Percentiles rank a stretch among this genome's conserved stretches.
These are phyloP conservation scores for Eulithis testata DNA, from an alignment of 2,888 invertebrate species.

Conservation along the genomic window DNA sequence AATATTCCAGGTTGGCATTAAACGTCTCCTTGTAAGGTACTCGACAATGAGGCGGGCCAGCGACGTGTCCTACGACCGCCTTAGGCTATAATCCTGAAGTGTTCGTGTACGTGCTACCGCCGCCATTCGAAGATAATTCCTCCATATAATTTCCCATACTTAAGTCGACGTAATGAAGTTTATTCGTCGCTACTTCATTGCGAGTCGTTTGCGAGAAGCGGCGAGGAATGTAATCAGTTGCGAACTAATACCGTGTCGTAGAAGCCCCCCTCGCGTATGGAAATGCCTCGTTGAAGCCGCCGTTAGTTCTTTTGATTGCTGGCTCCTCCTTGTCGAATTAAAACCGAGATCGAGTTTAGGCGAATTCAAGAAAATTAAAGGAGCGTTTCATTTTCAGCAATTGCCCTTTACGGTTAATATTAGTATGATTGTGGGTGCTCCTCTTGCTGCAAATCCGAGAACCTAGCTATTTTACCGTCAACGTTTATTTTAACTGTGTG, in stretches of 20 bases:
- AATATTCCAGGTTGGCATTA: constrained; percentile 58
- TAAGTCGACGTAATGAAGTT: constrained; percentile 82
- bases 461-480: constrained; percentile 64
- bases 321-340: constrained; percentile 79
- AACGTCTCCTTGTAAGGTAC: constrained; percentile 55
- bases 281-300: constrained; percentile 78
- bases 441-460: constrained; percentile 57
- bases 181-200: constrained; percentile 82
- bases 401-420: constrained; percentile 73
- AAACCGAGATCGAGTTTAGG: constrained; percentile 75
- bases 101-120: constrained; percentile 71
- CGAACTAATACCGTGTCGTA: constrained; percentile 81
- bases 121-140: constrained; percentile 79
- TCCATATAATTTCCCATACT: constrained; percentile 82
- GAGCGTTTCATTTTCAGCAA: constrained; percentile 75
- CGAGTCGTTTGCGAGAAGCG: constrained; percentile 75
- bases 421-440: constrained; percentile 73
- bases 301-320: constrained; percentile 83
- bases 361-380: constrained; percentile 80
- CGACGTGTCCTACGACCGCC: constrained; percentile 67
- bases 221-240: constrained; percentile 83
- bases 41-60: constrained; percentile 56
- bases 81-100: constrained; percentile 69
- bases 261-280: constrained; percentile 79
- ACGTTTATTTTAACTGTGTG: constrained; percentile 70